Conservation (phyloP, 2,113 vertebrate species). For the Hemiscyllium ocellatum region DNA sequence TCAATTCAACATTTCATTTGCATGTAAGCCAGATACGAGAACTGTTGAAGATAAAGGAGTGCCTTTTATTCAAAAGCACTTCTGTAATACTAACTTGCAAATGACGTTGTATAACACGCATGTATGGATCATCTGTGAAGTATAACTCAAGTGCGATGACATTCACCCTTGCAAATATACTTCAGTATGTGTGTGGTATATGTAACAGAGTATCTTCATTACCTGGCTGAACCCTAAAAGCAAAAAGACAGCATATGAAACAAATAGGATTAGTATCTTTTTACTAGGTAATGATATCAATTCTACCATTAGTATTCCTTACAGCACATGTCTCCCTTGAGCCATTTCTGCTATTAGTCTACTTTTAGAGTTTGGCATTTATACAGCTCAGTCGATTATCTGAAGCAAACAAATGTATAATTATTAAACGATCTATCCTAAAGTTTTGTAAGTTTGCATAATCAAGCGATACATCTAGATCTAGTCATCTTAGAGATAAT, state of each 20-base stretch:
- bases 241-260: not conserved
- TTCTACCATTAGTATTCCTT: not conserved
- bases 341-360: not conserved
- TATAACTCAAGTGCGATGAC: not conserved
- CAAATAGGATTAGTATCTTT: not conserved
- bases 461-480: not conserved
- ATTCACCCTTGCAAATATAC: not conserved
- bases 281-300: not conserved
- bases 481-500: not conserved
- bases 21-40: not conserved
- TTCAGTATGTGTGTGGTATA: not conserved
- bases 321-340: not conserved
- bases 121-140: not conserved
- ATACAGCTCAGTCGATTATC: not conserved
- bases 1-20: not conserved
- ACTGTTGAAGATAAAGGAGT: not conserved
- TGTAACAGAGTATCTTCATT: not conserved
- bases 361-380: not conserved
- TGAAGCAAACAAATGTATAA: not conserved
- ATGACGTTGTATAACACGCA: not conserved
- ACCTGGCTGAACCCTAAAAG: not conserved
- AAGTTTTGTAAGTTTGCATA: not conserved
- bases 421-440: not conserved
- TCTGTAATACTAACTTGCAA: not conserved
- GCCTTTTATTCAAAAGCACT: not conserved